Conservation (phyloP, 1,140 invertebrate species). For the Diachasmimorpha longicaudata region DNA sequence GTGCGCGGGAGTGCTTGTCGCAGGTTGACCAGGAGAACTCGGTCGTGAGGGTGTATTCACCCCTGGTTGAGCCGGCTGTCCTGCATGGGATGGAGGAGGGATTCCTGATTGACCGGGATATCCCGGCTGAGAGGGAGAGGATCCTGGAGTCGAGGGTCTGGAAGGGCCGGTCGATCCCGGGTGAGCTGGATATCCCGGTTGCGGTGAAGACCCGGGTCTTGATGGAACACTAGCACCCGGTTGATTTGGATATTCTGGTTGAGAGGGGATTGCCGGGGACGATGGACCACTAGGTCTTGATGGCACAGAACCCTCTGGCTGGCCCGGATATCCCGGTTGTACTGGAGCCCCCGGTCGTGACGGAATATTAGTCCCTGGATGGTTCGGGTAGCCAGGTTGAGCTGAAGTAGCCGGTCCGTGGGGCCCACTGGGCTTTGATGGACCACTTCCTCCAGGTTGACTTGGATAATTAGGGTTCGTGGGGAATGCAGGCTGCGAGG, state of each 20-base stretch:
- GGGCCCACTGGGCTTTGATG: not conserved
- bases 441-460: not conserved
- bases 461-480: not conserved
- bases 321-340: not conserved
- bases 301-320: not conserved
- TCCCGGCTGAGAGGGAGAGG: too few relatives aligned
- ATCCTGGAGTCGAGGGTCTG: too few relatives aligned
- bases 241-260: not conserved
- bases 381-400: not conserved
- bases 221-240: too few relatives aligned
- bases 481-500: not conserved
- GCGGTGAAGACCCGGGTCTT: too few relatives aligned
- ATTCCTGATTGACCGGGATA: too few relatives aligned
- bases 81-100: too few relatives aligned
- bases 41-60: too few relatives aligned
- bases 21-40: conserved; percentile 31
- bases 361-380: not conserved
- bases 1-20: not conserved
- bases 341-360: not conserved
- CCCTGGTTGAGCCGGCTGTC: too few relatives aligned
- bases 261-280: not conserved
- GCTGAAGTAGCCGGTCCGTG: not conserved
- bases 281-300: not conserved
- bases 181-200: too few relatives aligned
- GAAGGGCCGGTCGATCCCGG: too few relatives aligned